Base-by-base conservation (phyloP, 2,113 vertebrate genomes). In the Neopipo cinnamomea region DNA sequence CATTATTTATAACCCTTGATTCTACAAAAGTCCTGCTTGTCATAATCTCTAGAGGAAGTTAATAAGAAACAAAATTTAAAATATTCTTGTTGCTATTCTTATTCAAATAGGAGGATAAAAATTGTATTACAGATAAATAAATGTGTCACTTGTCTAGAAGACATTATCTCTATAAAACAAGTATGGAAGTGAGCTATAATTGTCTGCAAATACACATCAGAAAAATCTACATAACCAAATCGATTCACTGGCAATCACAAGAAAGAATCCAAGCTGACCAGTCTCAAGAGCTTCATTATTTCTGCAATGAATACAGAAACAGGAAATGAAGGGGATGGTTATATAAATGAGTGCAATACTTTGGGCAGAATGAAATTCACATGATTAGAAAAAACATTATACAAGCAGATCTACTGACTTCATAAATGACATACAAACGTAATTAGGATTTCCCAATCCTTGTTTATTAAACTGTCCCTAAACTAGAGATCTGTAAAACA, bases 351-450 rank as follows among this genome's bases (percentile, higher is more conserved):
- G 52, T 1, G 47, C 33, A 92, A 93, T 93, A 74, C 91, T 94
- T 89, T 72, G 93, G 89, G 90, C 75, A 95, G 73, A 92, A 97
- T 81, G 24, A 92, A 85, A 87, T 91, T 94, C 46, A 1, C 67
- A 87, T 92, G 84, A 91, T 89, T 55, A 93, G 80, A 53, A 66
- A 33, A 85, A 93, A 82, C n/a, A 89, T 95, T 97, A 95, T 96
- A 97, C 96, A 95, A 97, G 89, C 87, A 89, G 39, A 83, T 72
- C 65, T 89, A 95, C 52, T 97, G 91, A 92, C 89, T 94, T 96
- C 68, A 94, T 78, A 87, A 97, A 87, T 56, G 70, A 6, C 91
- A 96, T 52, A 87, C 93, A 96, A 89, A 96, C 70, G 66, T 92
- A 95, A 95, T 81, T 72, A 92, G 50, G 85, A 85, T 97, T 97